Base-by-base conservation (phyloP, 2,888 invertebrate genomes). In the Tinea trinotella region DNA sequence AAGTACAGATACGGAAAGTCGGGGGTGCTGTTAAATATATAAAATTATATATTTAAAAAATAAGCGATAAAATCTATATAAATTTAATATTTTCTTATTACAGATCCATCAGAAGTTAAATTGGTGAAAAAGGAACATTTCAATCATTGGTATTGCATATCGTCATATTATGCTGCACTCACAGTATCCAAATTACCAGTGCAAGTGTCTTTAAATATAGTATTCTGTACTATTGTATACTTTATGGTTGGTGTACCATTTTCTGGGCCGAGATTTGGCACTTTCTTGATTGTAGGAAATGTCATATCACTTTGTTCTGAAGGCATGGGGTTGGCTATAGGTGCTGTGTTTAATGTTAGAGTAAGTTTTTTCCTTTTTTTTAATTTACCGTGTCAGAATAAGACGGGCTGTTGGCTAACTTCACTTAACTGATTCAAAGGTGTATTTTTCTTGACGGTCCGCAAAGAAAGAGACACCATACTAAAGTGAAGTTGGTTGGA, bases 251-350 rank as follows among this genome's bases (percentile, higher is more conserved):
- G 92, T 0, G 88, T 94, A 60, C 94, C 94, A 0, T 86, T 88
- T 34, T 88, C 90, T 58, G 66, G 88, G 46, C 65, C 83, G 60
- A 87, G 94, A 22, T 95, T 93, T 66, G 67, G 87, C 6, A 81
- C 91, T 55, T 94, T 93, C 70, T 87, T 90, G 24, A 64, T 90
- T 0, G 87, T 93, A 19, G 90, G 91, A 0, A 88, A 92, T 53
- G 79, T 91, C 54, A 90, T 92, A 6, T 91, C 93, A 0, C 76
- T 95, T 36, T 91, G 91, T 0, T 90, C 93, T 13, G 95, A 95
- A 68, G 92, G 93, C 24, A 87, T 94, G 68, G 95, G 94, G 0
- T 67, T 94, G 57, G 89, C 93, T 0, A 92, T 95, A 61, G 94
- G 94, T 53, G 89, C 91, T 2, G 75, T 90, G 7, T 91, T 91